phyloP scores from a whole-genome alignment of 2,888 invertebrate species.

The Macropis europaea region DNA sequence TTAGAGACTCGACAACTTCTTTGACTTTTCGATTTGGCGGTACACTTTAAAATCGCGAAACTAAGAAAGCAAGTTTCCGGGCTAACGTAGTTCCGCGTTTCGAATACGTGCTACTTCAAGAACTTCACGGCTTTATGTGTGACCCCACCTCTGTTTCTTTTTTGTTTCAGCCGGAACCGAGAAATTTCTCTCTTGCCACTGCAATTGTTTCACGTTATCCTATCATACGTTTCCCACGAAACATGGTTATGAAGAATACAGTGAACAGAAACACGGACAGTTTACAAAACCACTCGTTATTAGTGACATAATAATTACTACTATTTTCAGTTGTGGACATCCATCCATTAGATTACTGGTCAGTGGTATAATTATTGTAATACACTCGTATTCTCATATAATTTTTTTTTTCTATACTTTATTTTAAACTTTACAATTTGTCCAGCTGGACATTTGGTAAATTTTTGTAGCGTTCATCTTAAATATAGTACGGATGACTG shows the following conservation, averaged over 20 bases:
- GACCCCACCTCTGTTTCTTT: not conserved
- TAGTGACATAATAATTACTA: too few relatives aligned
- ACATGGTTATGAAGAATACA: not conserved
- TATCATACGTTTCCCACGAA: not conserved
- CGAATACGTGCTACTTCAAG: not conserved
- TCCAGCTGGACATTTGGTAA: too few relatives aligned
- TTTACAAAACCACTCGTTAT: too few relatives aligned
- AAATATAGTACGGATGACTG: too few relatives aligned
- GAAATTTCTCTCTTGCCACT: not conserved
- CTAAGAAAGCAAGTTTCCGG: constrained; percentile 6
- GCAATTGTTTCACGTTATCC: not conserved
- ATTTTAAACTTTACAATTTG: too few relatives aligned
- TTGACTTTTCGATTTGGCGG: constrained; percentile 13
- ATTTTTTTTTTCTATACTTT: too few relatives aligned
- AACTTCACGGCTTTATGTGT: constrained; percentile 6
- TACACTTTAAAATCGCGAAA: constrained; percentile 18
- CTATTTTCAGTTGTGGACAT: too few relatives aligned
- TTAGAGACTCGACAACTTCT: constrained; percentile 15
- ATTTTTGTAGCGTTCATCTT: too few relatives aligned
- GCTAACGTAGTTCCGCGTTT: not conserved
- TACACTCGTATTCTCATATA: too few relatives aligned
- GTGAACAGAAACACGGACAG: not conserved
- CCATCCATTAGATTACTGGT: too few relatives aligned
- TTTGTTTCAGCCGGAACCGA: not conserved
- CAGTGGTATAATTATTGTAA: too few relatives aligned